Conservation (phyloP, 2,797 vertebrate species). For the Tangara arthus region DNA sequence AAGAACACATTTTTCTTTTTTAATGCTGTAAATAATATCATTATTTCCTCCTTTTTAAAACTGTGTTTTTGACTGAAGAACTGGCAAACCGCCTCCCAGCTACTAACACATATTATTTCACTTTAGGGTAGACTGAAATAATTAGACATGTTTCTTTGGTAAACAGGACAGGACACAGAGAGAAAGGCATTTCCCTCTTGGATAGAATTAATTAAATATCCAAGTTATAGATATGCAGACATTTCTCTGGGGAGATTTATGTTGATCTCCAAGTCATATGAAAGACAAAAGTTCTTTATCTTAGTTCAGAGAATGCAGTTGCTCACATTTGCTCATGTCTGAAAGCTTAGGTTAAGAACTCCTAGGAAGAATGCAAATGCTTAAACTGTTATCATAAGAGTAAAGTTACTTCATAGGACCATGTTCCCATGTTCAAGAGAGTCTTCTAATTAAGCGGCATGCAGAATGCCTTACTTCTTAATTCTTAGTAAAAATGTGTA, state of each 20-base stretch:
- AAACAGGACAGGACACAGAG: constrained; percentile 48
- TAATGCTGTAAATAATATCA: background rate
- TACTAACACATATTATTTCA: background rate
- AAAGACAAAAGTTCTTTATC: constrained; percentile 46
- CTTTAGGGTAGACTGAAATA: constrained; percentile 40
- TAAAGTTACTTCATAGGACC: background rate
- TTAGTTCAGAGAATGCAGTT: background rate
- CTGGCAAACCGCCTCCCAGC: background rate
- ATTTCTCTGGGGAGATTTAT: constrained; percentile 53
- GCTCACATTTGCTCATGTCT: background rate
- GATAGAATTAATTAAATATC: constrained; percentile 70
- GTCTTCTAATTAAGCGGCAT: background rate
- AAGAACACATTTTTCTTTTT: background rate
- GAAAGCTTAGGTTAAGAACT: background rate
- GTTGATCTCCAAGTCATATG: constrained; percentile 60
- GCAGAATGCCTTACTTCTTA: background rate
- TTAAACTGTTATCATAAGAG: background rate
- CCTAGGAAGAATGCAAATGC: background rate
- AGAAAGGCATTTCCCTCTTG: constrained; percentile 57
- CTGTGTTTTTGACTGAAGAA: background rate
- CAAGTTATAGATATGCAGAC: constrained; percentile 64
- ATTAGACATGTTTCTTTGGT: constrained; percentile 59
- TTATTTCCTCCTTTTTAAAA: background rate
- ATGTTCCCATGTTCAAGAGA: background rate
- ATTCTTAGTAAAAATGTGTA: background rate